Base-by-base conservation (phyloP, 2,113 vertebrate genomes). In the Polypterus bichir region DNA sequence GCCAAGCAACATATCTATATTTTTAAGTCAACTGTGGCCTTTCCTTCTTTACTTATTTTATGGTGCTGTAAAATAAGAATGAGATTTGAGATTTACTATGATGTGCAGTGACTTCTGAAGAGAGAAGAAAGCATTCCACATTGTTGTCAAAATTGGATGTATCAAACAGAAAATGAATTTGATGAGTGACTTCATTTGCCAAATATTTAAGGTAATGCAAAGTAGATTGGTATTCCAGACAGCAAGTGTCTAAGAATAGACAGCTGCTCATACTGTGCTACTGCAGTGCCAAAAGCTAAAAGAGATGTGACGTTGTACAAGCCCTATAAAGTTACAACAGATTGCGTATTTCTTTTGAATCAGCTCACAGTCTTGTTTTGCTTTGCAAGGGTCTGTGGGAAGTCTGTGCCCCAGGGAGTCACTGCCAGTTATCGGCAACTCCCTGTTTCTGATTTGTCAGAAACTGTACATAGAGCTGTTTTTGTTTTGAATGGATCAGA, bases 391-490 rank as follows among this genome's bases (percentile, higher is more conserved):
- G 77, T 71, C 76, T 79, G 71, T 78, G 81, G 80, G 79, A 83
- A 81, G 79, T 80, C 76, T 76, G 81, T 83, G 79, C 77, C 77
- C 78, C 77, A 64, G 48, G 72, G 82, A 80, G 80, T 83, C 78
- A 49, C 54, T 61, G 64, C 11, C 47, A 84, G 54, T 58, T 48
- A 53, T 62, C 64, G 76, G 71, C 80, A 69, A 82, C 81, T 82
- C 82, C 78, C 72, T 76, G 77, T 87, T 87, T 82, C 85, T 85
- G 82, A 80, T 82, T 79, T 80, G 79, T 81, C 79, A 81, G 83
- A 82, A 79, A 81, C 70, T 71, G 66, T 62, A 68, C 9, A 45
- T 70, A 73, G 9, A 46, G 74, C 80, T 78, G 77, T 82, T 83
- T 62, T 73, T 75, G 73, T 71, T 73, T 77, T 70, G 68, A 59